A percentile compares a stretch with the other conserved stretches of the same genome.
Conservation (phyloP, 2,888 invertebrate genomes). For the Synergus umbraculus region DNA sequence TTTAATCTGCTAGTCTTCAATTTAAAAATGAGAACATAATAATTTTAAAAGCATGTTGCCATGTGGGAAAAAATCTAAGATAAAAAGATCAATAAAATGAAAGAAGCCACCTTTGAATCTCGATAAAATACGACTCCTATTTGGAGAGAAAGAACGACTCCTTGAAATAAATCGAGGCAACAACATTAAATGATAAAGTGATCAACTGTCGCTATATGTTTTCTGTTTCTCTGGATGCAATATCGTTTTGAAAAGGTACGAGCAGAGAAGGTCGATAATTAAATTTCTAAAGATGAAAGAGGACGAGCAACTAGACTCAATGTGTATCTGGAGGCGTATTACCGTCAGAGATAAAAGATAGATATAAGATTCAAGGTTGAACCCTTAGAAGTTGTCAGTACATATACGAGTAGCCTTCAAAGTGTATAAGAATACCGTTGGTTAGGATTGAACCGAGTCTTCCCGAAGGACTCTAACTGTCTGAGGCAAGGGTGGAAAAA, state of each 20-base stretch:
- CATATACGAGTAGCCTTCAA: background rate
- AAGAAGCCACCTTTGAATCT: background rate
- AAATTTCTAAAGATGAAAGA: slow-evolving; percentile 10
- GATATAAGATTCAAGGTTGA: background rate
- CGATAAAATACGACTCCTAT: slow-evolving; percentile 5
- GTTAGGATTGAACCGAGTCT: slow-evolving; percentile 11
- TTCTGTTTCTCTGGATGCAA: background rate
- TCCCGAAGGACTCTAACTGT: slow-evolving; percentile 1
- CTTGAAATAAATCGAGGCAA: slow-evolving; percentile 6
- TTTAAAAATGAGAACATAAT: background rate
- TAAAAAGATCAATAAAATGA: background rate
- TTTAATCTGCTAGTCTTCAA: no score
- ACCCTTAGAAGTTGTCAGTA: background rate
- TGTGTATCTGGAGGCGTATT: background rate
- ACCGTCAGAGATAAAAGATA: background rate
- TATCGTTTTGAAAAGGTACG: slow-evolving; percentile 10
- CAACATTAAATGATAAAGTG: slow-evolving; percentile 23
- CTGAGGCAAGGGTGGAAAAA: slow-evolving; percentile 6
- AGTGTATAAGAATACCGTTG: background rate
- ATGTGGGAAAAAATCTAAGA: background rate
- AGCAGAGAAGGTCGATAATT: background rate
- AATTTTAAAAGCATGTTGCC: background rate
- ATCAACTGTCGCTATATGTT: slow-evolving; percentile 8
- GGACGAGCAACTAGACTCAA: background rate
- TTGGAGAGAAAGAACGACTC: background rate